Percentiles rank a stretch among this genome's conserved stretches.
phyloP scores from a whole-genome alignment of 2,888 invertebrate genomes.

The Tenthredo mesomela region DNA sequence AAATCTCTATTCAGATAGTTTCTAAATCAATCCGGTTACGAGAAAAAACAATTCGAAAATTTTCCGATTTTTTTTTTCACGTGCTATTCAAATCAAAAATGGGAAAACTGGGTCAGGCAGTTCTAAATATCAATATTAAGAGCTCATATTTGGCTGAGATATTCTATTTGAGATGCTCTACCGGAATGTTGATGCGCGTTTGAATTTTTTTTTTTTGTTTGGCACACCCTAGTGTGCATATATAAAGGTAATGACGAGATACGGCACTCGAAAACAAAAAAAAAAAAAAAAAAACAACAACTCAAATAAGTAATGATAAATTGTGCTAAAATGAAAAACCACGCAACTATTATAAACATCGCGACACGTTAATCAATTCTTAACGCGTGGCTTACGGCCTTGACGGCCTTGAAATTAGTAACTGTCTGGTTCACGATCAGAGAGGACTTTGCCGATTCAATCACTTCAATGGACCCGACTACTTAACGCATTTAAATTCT shows the following conservation, averaged over 20 bases:
- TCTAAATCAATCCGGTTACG: too few species aligned
- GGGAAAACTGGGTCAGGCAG: too few species aligned
- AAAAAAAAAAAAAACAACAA: not conserved
- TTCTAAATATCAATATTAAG: too few species aligned
- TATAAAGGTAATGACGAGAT: not conserved
- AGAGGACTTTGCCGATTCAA: not conserved
- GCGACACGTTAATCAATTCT: not conserved
- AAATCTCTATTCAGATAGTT: too few species aligned
- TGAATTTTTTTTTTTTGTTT: too few species aligned
- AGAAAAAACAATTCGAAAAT: too few species aligned
- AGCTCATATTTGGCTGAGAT: too few species aligned
- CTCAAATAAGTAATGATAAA: not conserved
- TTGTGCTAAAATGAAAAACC: not conserved
- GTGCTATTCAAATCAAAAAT: too few species aligned
- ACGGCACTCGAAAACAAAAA: not conserved
- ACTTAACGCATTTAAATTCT: not conserved
- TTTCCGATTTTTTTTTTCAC: too few species aligned
- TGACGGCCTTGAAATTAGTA: constrained; percentile 15
- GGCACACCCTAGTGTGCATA: too few species aligned
- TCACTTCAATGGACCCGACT: not conserved
- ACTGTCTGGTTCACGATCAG: not conserved
- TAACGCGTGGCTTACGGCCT: constrained; percentile 8
- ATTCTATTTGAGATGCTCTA: too few species aligned
- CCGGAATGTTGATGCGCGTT: too few species aligned
- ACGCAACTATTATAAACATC: not conserved